phyloP scores from a whole-genome alignment of 1,140 invertebrate genomes.

The Polypedilum pembai region DNA sequence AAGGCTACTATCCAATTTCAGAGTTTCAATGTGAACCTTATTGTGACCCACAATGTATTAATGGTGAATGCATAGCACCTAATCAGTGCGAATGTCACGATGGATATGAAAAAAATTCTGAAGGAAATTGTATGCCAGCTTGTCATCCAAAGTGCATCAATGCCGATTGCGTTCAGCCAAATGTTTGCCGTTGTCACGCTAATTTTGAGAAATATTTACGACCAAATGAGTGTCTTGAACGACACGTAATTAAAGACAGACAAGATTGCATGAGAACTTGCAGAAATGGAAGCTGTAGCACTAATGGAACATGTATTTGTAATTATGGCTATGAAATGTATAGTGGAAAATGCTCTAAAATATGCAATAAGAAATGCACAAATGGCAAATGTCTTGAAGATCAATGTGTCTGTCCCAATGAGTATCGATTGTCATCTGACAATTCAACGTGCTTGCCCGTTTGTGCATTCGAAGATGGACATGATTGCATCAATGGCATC shows the following conservation, averaged over 20 bases:
- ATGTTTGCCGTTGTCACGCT: slow-evolving; percentile 36
- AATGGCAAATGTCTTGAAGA: slow-evolving; percentile 35
- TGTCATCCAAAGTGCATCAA: slow-evolving; percentile 39
- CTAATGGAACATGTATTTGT: not conserved
- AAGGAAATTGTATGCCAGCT: slow-evolving; percentile 35
- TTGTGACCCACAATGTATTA: slow-evolving; percentile 22
- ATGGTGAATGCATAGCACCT: not conserved
- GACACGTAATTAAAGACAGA: not conserved
- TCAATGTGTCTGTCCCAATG: not conserved
- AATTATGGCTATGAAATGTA: slow-evolving; percentile 9
- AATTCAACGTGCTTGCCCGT: slow-evolving; percentile 34
- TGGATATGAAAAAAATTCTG: slow-evolving; percentile 27
- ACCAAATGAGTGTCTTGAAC: not conserved
- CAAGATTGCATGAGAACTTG: not conserved
- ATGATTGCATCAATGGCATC: slow-evolving; percentile 41
- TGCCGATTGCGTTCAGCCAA: slow-evolving; percentile 37
- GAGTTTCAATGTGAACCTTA: slow-evolving; percentile 34
- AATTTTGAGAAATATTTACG: not conserved
- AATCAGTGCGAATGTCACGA: slow-evolving; percentile 32
- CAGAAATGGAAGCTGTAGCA: not conserved
- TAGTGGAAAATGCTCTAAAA: not conserved
- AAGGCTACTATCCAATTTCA: slow-evolving; percentile 38
- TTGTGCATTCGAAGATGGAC: slow-evolving; percentile 33
- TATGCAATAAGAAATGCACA: not conserved
- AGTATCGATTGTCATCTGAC: not conserved